A percentile compares a stretch with the other conserved stretches of the same genome.
Evolutionary conservation across 2,797 vertebrate species (phyloP).

Genomic region (Meriones psammophilus): DNA sequence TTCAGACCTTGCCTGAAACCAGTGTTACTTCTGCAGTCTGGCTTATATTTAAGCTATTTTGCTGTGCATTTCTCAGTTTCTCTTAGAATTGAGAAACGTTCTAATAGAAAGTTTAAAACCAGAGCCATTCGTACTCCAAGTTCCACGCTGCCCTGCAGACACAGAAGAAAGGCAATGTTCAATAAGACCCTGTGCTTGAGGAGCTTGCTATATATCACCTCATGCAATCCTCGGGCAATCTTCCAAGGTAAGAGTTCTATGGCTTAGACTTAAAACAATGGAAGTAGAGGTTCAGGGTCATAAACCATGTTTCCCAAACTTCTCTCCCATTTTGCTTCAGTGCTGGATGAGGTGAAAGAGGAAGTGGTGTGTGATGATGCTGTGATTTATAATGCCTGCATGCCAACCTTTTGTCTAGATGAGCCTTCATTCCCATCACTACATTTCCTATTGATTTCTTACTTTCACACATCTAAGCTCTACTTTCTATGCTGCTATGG

Average conservation of each 20-base stretch:
- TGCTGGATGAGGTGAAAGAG: neutral
- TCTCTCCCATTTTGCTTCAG: neutral
- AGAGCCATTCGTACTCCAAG: neutral
- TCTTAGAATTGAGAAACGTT: neutral
- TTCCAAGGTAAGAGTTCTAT: neutral
- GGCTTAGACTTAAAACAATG: neutral
- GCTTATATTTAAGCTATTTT: neutral
- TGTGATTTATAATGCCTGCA: neutral
- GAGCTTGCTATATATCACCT: neutral
- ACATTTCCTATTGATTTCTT: constrained; percentile 49
- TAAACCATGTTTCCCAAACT: neutral
- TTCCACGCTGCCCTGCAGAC: neutral
- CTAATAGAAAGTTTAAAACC: neutral
- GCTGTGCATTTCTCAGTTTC: neutral
- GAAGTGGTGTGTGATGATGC: rapidly evolving
- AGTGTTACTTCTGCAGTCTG: neutral
- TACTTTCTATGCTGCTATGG: neutral
- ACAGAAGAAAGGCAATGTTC: neutral
- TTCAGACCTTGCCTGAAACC: constrained; percentile 30
- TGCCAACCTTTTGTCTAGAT: neutral
- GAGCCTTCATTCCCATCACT: neutral
- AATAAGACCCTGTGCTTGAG: neutral
- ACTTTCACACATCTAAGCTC: neutral
- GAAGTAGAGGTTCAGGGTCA: neutral
- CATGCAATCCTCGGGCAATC: neutral